A percentile compares a stretch with the other conserved stretches of the same genome.
phyloP scores from a whole-genome alignment of 1,140 invertebrate genomes.

The Lordiphosa clarofinis region DNA sequence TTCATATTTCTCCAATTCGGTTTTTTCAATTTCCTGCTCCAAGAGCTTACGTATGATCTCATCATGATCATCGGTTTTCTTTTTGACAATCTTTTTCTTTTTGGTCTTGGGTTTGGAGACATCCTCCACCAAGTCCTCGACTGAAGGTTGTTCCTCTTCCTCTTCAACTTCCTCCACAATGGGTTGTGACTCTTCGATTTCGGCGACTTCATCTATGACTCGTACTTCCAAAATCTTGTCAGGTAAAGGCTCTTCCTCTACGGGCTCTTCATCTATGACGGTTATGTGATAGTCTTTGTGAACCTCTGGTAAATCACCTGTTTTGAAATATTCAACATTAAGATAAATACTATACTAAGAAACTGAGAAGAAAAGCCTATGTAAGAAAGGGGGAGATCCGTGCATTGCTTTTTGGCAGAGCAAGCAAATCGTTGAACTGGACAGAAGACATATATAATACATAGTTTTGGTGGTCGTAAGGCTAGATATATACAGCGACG shows the following conservation, averaged over 20 bases:
- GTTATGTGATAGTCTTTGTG: slow-evolving; percentile 68
- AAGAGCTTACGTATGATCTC: slow-evolving; percentile 67
- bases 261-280: slow-evolving; percentile 67
- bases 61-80: slow-evolving; percentile 75
- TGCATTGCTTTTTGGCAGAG: slow-evolving; percentile 58
- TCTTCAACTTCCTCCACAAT: slow-evolving; percentile 67
- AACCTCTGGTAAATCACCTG: slow-evolving; percentile 65
- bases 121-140: slow-evolving; percentile 39
- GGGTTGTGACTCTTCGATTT: slow-evolving; percentile 59
- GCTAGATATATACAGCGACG: slow-evolving; percentile 49
- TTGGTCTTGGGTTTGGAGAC: slow-evolving; percentile 54
- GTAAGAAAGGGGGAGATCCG: slow-evolving; percentile 21
- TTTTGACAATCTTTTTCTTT: slow-evolving; percentile 69
- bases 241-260: slow-evolving; percentile 52
- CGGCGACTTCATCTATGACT: slow-evolving; percentile 61
- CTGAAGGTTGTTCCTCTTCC: slow-evolving; percentile 39
- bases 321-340: slow-evolving; percentile 38
- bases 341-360: slow-evolving; percentile 19
- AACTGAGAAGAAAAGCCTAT: background rate
- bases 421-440: slow-evolving; percentile 54
- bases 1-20: slow-evolving; percentile 77
- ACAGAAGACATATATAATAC: slow-evolving; percentile 35
- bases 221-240: slow-evolving; percentile 54
- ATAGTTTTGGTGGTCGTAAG: slow-evolving; percentile 12
- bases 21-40: slow-evolving; percentile 75